Evolutionary conservation across 92 coral and sea anemone species (phyloP), one percentile per base, ranked within the genome.

Genomic region (Paragorgia papillata): DNA sequence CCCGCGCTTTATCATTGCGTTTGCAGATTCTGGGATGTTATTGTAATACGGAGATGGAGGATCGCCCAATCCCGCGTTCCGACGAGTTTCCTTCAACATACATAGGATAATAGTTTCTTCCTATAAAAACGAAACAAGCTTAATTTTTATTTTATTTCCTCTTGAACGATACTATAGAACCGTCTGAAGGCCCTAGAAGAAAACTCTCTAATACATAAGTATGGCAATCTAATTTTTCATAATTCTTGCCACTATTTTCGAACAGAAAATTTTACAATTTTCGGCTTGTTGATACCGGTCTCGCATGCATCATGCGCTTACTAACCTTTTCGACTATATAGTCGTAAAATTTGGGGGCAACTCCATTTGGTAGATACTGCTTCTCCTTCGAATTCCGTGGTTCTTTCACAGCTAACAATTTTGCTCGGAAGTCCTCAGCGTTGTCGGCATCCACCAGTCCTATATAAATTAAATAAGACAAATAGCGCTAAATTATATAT

Each of bases 401-500:
- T 13, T 75, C 80, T 69, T 76, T 70, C 10, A 86, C 33, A 0
- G 86, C 60, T 3, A 6, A 62, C 54, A 86, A 56, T 35, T 76
- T 70, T 1, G 69, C 81, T 12, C 53, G 69, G 79, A 86, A 86
- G 0, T 81, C 86, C 6, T 33, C 65, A 1, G 35, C 74, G 9
- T 61, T 67, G n/a, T 86, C 79, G n/a, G 83, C 79, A 82, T 86
- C 87, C 20, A 82, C 14, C 26, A 86, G 81, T 31, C 85, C 87
- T 86, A 43, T 2, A 46, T 4, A 46, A 20, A 22, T 10, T 53
- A 18, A n/a, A n/a, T n/a, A n/a, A n/a, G n/a, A n/a, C n/a, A n/a
- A n/a, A n/a, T n/a, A n/a, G n/a, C n/a, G n/a, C n/a, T n/a, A n/a
- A n/a, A n/a, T n/a, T n/a, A n/a, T n/a, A n/a, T n/a, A n/a, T n/a